phyloP scores from a whole-genome alignment of 2,888 invertebrate species.

The Ochropleura plecta region DNA sequence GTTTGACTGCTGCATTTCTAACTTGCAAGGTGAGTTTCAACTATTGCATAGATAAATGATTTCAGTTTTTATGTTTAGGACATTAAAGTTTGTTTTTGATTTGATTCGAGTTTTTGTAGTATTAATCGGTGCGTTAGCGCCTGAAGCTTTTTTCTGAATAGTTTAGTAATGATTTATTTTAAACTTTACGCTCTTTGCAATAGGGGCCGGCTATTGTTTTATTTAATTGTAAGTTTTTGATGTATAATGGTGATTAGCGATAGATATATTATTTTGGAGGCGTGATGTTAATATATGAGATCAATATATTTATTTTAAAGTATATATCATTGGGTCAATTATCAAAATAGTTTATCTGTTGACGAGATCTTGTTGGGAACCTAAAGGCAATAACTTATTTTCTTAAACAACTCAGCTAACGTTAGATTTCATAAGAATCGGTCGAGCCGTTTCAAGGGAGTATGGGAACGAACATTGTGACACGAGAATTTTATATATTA shows the following conservation, averaged over 20 bases:
- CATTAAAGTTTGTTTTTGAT: conserved; percentile 27
- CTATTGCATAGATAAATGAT: conserved; percentile 24
- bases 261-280: conserved; percentile 73
- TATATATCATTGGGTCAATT: conserved; percentile 59
- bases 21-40: conserved; percentile 34
- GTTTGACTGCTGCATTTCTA: conserved; percentile 33
- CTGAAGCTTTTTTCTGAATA: conserved; percentile 63
- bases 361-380: conserved; percentile 52
- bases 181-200: conserved; percentile 57
- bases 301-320: conserved; percentile 57
- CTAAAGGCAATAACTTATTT: conserved; percentile 32
- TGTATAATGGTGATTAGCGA: conserved; percentile 71
- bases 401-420: not conserved
- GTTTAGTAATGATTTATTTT: conserved; percentile 60
- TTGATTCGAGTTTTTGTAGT: not conserved
- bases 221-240: conserved; percentile 69
- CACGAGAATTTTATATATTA: too few relatives aligned
- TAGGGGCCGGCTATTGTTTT: conserved; percentile 64
- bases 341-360: conserved; percentile 54
- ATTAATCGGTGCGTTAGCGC: conserved; percentile 52
- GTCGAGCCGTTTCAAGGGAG: too few relatives aligned
- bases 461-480: too few relatives aligned
- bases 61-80: conserved; percentile 14
- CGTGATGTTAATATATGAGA: conserved; percentile 72
- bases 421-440: not conserved